Evolutionary conservation across 2,113 vertebrate species (phyloP).

Genomic region (Xiphias gladius): DNA sequence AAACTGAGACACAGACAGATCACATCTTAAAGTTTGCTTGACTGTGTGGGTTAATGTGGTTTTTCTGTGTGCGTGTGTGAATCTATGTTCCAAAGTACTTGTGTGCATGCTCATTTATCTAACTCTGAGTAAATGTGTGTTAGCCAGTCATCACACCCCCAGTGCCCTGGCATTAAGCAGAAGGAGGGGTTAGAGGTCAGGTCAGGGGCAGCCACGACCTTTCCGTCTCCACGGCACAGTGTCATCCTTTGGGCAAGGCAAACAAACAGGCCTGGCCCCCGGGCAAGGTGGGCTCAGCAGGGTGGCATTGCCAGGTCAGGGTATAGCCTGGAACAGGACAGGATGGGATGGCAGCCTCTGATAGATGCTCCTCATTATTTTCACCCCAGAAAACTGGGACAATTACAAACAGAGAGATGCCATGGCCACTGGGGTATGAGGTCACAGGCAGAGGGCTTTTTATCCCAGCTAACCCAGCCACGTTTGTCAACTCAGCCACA

Average conservation of each 20-base stretch:
- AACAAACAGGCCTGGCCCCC: conserved; percentile 79
- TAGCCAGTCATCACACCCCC: conserved; percentile 65
- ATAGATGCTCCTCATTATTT: conserved; percentile 82
- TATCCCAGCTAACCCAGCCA: conserved; percentile 45
- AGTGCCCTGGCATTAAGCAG: conserved; percentile 75
- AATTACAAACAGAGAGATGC: conserved; percentile 74
- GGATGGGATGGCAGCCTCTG: conserved; percentile 71
- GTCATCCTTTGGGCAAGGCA: conserved; percentile 79
- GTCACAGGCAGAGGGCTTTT: conserved; percentile 69
- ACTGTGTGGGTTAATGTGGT: conserved; percentile 23
- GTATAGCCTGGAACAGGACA: conserved; percentile 64
- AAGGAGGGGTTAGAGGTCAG: conserved; percentile 77
- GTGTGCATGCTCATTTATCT: conserved; percentile 53
- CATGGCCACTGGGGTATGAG: conserved; percentile 63
- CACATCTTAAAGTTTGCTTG: conserved; percentile 34
- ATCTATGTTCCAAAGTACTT: conserved; percentile 11
- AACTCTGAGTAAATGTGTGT: conserved; percentile 59
- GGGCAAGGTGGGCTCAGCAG: conserved; percentile 71
- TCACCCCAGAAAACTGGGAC: conserved; percentile 75
- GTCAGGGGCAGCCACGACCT: conserved; percentile 76
- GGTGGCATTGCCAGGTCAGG: conserved; percentile 79
- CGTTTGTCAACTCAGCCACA: conserved; percentile 58
- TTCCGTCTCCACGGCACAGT: conserved; percentile 69
- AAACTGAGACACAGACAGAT: conserved; percentile 10
- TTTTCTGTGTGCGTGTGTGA: not conserved